Evolutionary conservation across 2,888 invertebrate species (phyloP).

Genomic region (Ormia ochracea): DNA sequence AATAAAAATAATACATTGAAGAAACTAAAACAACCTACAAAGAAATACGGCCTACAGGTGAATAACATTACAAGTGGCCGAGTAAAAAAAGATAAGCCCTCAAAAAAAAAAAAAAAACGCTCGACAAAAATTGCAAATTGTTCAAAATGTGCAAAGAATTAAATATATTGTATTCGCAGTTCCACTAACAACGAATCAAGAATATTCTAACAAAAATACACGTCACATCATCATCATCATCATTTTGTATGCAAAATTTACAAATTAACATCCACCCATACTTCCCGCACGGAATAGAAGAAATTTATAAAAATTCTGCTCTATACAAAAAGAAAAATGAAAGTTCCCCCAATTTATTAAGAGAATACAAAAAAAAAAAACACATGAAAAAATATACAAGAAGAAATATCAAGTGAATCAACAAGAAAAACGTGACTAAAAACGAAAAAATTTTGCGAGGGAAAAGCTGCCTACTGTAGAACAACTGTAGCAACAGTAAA

Average conservation of each 20-base stretch:
- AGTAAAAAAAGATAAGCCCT: conserved; percentile 59
- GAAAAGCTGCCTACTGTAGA: conserved; percentile 38
- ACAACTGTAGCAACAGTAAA: conserved; percentile 52
- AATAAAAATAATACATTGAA: conserved; percentile 31
- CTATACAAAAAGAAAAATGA: conserved; percentile 69
- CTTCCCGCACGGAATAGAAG: conserved; percentile 1
- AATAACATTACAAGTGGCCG: conserved; percentile 73
- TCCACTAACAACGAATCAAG: conserved; percentile 24
- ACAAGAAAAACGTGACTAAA: conserved; percentile 65
- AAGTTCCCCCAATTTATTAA: conserved; percentile 73
- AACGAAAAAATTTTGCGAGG: conserved; percentile 48
- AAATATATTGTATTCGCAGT: conserved; percentile 12
- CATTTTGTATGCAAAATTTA: conserved; percentile 40
- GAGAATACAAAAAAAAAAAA: conserved; percentile 65
- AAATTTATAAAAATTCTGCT: conserved; percentile 39
- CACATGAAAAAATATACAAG: conserved; percentile 10
- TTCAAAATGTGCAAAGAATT: conserved; percentile 43
- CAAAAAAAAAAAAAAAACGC: conserved; percentile 31
- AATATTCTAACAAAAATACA: conserved; percentile 43
- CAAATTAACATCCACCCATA: conserved; percentile 32
- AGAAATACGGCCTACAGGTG: conserved; percentile 69
- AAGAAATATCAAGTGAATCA: conserved; percentile 54
- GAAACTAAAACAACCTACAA: conserved; percentile 52
- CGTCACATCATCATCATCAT: conserved; percentile 22
- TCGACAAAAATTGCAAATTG: conserved; percentile 15